Base-by-base conservation (phyloP, 2,888 invertebrate genomes). In the Germaria angustata region DNA sequence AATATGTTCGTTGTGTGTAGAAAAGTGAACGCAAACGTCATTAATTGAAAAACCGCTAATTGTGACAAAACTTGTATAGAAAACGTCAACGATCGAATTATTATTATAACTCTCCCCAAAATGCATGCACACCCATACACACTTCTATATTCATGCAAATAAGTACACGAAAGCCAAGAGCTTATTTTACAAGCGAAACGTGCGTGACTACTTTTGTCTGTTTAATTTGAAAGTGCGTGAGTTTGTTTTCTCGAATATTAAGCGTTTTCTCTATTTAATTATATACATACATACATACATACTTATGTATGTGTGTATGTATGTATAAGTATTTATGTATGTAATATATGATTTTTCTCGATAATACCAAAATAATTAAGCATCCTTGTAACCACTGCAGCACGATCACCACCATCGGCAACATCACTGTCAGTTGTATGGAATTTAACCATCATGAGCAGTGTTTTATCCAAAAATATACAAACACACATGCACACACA, bases 41-140 rank as follows among this genome's bases (percentile, higher is more conserved):
- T 75, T 82, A 75, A 78, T 75, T 69, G 39, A 24, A 51, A 76
- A 79, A 13, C 75, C 79, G 71, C 71, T 82, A 79, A 82, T 82
- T 76, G 71, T 81, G 68, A 72, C 71, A 55, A 73, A 81, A 75
- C 57, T 73, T 24, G 66, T 66, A 59, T 24, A 72, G 65, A 79
- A 79, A 79, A 32, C 39, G 53, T 65, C 41, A 65, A 72, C 46
- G 36, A 36, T 46, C n/a, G 44, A 77, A 41, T 34, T 46, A 20
- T 39, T 44, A 55, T 4, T 49, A 17, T 22, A 36, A 63, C 53
- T 39, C 78, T 55, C 55, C 22, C 32, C 59, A 28, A 1, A 28
- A 66, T 13, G 15, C n/a, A 61, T 34, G 53, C 44, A 46, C 15
- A 22, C 34, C n/a, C n/a, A n/a, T n/a, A 44, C 32, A 49, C 11